Conservation (phyloP, 2,888 invertebrate species). For the Stramonita haemastoma region DNA sequence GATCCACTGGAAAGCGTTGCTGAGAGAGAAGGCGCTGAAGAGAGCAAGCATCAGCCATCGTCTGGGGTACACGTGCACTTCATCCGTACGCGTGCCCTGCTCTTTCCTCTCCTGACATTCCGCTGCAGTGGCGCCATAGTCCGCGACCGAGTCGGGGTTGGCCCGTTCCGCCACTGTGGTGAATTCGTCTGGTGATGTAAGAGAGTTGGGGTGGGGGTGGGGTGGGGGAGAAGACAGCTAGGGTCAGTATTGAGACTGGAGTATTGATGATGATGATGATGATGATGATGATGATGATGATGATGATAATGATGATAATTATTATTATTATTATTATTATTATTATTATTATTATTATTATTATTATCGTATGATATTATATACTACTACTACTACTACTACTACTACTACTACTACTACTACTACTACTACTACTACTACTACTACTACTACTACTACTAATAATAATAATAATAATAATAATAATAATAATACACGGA, state of each 20-base stretch:
- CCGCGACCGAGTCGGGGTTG: not conserved
- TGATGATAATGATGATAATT: too few relatives aligned
- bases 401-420: too few relatives aligned
- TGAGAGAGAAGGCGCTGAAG: constrained; percentile 92
- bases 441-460: too few relatives aligned
- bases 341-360: too few relatives aligned
- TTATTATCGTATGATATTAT: too few relatives aligned
- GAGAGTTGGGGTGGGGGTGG: not conserved
- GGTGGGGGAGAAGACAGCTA: not conserved
- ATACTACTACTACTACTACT: too few relatives aligned
- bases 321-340: not conserved
- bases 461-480: too few relatives aligned
- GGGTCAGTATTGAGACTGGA: not conserved
- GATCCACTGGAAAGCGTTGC: constrained; percentile 97
- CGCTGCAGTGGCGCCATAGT: not conserved
- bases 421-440: too few relatives aligned
- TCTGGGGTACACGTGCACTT: constrained; percentile 70
- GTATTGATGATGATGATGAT: not conserved
- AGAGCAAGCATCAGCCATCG: constrained; percentile 92
- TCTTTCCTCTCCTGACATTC: not conserved
- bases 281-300: constrained; percentile 22
- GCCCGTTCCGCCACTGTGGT: not conserved
- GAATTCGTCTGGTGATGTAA: not conserved
- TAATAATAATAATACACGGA: too few relatives aligned
- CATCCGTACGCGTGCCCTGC: not conserved